Evolutionary conservation across 1,140 invertebrate species (phyloP), one percentile per base, ranked within the genome.

Genomic region (Nixonia krombeini): DNA sequence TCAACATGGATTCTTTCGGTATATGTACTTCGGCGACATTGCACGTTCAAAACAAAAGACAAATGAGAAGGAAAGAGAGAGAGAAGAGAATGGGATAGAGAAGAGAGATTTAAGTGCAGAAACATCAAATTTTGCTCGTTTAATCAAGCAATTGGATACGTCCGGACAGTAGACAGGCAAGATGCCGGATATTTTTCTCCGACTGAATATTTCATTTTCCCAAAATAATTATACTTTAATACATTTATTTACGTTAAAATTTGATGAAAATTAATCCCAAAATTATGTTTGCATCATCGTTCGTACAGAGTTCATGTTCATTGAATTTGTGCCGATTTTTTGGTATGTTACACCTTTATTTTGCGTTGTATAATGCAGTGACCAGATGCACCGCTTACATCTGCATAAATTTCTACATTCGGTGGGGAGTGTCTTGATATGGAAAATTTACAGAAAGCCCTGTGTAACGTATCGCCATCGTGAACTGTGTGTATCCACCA

Each of bases 381-480:
- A 42, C 18, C 23, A 12, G 9, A 29, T 42, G 28, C 7, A 25
- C 8, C 9, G 44, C n/a, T n/a, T n/a, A n/a, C 25, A 61, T 51
- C 38, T 50, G 25, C 35, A 55, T 45, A 55, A 55, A 63, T 55
- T 50, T 17, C 51, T 23, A 35, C 12, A 38, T n/a, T 53, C 37
- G 35, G 51, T 23, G 4, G 23, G 13, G 31, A 10, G 25, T 38
- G 10, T 29, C 58, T 53, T 53, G 50, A 62, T 63, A 63, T 63
- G 59, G 59, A 55, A 63, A 67, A 55, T 53, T 57, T 40, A 55
- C 41, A 51, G 63, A 65, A 63, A 62, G 55, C 46, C 29, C n/a
- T n/a, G 55, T 16, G 18, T 68, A 72, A 72, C 69, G 61, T 58
- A 73, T 70, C 12, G 23, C 31, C 25, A 45, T 31, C 44, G 28